Percentiles rank a stretch among this genome's conserved stretches.
These are phyloP conservation scores for Zaprionus taronus DNA, from an alignment of 1,140 invertebrate genomes.

Conservation along the genomic window DNA sequence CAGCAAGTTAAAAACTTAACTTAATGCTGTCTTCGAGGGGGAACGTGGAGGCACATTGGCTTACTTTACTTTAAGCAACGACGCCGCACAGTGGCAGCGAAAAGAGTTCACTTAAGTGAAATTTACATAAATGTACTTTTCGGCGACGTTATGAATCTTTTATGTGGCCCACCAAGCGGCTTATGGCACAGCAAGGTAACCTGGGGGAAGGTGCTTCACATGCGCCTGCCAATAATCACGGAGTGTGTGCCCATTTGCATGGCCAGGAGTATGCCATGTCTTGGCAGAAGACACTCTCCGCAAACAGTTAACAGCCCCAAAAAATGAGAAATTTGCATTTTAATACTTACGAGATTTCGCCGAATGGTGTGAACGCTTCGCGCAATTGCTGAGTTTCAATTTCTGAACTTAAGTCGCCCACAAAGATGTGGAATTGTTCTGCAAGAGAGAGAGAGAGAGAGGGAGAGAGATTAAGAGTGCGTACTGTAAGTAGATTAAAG, in stretches of 20 bases:
- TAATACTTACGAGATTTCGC: slow-evolving; percentile 95
- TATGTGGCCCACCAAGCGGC: slow-evolving; percentile 53
- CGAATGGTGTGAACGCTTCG: slow-evolving; percentile 98
- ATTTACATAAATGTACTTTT: slow-evolving; percentile 77
- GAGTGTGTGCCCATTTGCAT: slow-evolving; percentile 23
- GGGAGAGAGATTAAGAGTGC: slow-evolving; percentile 51
- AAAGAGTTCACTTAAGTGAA: slow-evolving; percentile 75
- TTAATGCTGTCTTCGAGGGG: slow-evolving; percentile 36
- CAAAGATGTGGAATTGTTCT: slow-evolving; percentile 99
- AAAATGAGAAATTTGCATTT: slow-evolving; percentile 80
- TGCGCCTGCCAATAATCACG: slow-evolving; percentile 67
- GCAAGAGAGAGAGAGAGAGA: slow-evolving; percentile 84
- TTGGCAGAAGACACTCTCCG: background rate
- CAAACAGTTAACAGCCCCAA: slow-evolving; percentile 52
- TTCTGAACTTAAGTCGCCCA: slow-evolving; percentile 99
- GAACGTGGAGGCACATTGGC: too few species aligned
- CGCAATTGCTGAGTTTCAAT: slow-evolving; percentile 98
- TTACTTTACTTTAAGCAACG: too few species aligned
- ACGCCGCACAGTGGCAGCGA: slow-evolving; percentile 41
- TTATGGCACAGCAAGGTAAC: slow-evolving; percentile 13
- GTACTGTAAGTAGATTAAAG: background rate
- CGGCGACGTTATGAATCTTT: slow-evolving; percentile 74
- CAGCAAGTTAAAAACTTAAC: slow-evolving; percentile 63
- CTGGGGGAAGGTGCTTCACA: slow-evolving; percentile 27
- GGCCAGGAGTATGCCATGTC: too few species aligned